These are phyloP conservation scores for Baccha elongata DNA, from an alignment of 2,888 invertebrate genomes.

Conservation along the genomic window DNA sequence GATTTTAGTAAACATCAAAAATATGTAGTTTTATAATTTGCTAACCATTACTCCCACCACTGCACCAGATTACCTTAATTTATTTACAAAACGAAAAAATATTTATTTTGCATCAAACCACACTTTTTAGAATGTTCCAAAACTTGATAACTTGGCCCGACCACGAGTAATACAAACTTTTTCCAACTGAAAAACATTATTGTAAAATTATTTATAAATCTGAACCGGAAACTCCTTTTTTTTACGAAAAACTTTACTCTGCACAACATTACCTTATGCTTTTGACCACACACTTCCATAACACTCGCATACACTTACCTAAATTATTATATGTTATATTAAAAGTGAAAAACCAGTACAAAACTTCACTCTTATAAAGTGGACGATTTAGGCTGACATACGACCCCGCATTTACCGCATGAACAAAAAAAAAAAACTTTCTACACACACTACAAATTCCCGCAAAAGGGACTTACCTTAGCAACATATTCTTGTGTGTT, in stretches of 20 bases:
- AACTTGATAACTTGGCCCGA: too few species aligned
- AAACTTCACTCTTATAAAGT: slow-evolving; percentile 61
- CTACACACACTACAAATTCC: slow-evolving; percentile 19
- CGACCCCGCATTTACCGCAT: slow-evolving; percentile 53
- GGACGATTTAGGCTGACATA: slow-evolving; percentile 62
- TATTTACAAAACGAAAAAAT: too few species aligned
- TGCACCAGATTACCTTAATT: too few species aligned
- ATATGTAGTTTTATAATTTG: too few species aligned
- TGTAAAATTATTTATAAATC: slow-evolving; percentile 56
- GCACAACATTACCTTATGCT: not conserved
- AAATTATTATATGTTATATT: not conserved
- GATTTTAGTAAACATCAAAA: too few species aligned
- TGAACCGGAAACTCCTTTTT: slow-evolving; percentile 57
- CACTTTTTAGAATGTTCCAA: slow-evolving; percentile 3
- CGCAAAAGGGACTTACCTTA: not conserved
- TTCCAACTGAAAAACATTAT: slow-evolving; percentile 38
- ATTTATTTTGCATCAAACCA: not conserved
- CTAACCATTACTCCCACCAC: too few species aligned
- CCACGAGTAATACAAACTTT: slow-evolving; percentile 1
- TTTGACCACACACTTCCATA: slow-evolving; percentile 40
- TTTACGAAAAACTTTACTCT: not conserved
- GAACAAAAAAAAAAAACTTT: slow-evolving; percentile 47
- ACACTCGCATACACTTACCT: slow-evolving; percentile 4
- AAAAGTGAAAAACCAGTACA: slow-evolving; percentile 23
- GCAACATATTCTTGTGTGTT: not conserved